A percentile compares a stretch with the other conserved stretches of the same genome.
These are phyloP conservation scores for Hydropotes inermis DNA, from an alignment of 2,113 vertebrate species.

Conservation along the genomic window DNA sequence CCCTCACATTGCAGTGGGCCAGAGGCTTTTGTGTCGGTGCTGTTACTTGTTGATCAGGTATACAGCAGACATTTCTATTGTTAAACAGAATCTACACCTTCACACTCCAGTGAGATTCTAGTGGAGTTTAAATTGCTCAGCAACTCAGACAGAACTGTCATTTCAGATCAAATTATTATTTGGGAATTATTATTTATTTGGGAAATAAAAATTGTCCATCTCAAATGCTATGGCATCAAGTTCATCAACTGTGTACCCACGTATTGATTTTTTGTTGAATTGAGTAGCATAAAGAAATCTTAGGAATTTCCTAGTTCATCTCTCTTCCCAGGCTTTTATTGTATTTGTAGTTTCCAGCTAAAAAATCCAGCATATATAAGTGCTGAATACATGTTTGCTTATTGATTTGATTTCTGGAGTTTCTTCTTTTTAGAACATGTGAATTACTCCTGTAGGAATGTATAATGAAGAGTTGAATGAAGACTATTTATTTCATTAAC, in stretches of 20 bases:
- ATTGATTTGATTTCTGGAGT: neutral
- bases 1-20: neutral
- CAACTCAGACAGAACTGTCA: neutral
- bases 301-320: slow-evolving; percentile 9
- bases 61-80: neutral
- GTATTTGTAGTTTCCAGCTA: neutral
- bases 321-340: neutral
- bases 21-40: neutral
- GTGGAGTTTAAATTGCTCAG: neutral
- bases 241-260: neutral
- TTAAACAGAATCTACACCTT: neutral
- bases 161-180: slow-evolving; percentile 28
- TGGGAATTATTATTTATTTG: neutral
- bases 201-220: neutral
- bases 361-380: neutral
- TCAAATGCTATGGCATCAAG: neutral
- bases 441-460: neutral
- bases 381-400: neutral
- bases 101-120: neutral
- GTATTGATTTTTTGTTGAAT: neutral
- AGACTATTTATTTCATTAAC: neutral
- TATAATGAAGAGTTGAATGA: neutral
- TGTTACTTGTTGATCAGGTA: neutral
- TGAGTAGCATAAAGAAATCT: neutral
- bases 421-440: neutral